Conservation (phyloP, 2,888 invertebrate genomes). For the Trichopoda pennipes region DNA sequence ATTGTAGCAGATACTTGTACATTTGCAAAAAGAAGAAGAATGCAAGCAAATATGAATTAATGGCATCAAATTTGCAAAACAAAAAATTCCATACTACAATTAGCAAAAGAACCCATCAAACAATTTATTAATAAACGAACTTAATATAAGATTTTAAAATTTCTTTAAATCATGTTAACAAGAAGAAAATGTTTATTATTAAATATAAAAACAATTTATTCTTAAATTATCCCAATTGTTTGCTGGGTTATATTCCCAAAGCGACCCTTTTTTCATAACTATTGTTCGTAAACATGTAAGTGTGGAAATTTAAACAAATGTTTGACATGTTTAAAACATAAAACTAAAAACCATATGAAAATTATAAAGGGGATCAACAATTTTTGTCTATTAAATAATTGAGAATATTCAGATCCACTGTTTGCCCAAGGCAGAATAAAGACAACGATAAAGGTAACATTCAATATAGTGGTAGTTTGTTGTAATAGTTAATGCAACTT, state of each 20-base stretch:
- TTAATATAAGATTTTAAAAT: no score
- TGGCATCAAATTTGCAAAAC: slow-evolving; percentile 47
- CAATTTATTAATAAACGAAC: background rate
- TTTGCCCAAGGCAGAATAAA: slow-evolving; percentile 31
- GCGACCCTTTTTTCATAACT: slow-evolving; percentile 29
- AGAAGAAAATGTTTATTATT: background rate
- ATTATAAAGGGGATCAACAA: slow-evolving; percentile 37
- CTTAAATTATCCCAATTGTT: background rate
- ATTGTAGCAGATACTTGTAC: slow-evolving; percentile 15
- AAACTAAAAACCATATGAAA: slow-evolving; percentile 15
- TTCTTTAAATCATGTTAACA: background rate
- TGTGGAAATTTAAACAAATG: slow-evolving; percentile 57
- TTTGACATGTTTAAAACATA: slow-evolving; percentile 15
- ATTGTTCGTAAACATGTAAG: background rate
- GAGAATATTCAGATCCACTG: slow-evolving; percentile 36
- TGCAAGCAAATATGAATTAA: slow-evolving; percentile 49
- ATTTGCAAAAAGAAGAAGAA: slow-evolving; percentile 27
- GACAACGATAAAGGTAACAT: background rate
- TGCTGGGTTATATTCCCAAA: background rate
- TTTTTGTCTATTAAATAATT: background rate
- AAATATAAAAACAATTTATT: background rate
- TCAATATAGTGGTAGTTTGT: slow-evolving; percentile 22
- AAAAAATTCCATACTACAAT: slow-evolving; percentile 13
- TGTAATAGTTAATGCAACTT: slow-evolving; percentile 2
- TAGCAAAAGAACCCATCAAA: slow-evolving; percentile 22